phyloP scores from a whole-genome alignment of 2,888 invertebrate species.

The Cremastinae sp. region DNA sequence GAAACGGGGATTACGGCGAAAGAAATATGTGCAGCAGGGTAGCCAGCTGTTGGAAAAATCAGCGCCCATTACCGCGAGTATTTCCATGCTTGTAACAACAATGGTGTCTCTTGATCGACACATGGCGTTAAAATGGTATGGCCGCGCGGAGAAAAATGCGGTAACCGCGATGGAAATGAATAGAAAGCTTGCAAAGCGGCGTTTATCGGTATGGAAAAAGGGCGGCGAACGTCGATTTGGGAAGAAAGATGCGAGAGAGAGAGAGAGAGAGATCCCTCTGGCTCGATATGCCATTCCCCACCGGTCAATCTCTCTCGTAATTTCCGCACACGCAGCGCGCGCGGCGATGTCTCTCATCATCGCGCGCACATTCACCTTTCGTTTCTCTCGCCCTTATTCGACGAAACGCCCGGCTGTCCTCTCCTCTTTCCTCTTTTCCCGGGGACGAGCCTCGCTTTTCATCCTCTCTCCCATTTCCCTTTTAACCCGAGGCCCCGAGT shows the following conservation, averaged over 20 bases:
- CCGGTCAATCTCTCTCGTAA: constrained; percentile 58
- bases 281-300: constrained; percentile 21
- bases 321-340: constrained; percentile 58
- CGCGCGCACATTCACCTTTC: constrained; percentile 63
- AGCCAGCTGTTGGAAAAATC: constrained; percentile 27
- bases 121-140: constrained; percentile 1
- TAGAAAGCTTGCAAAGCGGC: constrained; percentile 24
- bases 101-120: background rate
- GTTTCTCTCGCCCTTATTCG: constrained; percentile 27
- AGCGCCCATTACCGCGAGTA: constrained; percentile 32
- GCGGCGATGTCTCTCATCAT: constrained; percentile 26
- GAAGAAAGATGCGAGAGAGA: constrained; percentile 49
- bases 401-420: constrained; percentile 23
- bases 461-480: constrained; percentile 64
- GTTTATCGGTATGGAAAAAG: constrained; percentile 28
- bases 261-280: constrained; percentile 31
- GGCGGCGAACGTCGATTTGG: constrained; percentile 52
- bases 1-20: background rate
- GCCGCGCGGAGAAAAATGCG: constrained; percentile 9
- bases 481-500: constrained; percentile 65
- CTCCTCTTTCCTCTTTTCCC: constrained; percentile 44
- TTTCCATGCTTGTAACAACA: constrained; percentile 6
- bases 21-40: constrained; percentile 20
- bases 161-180: constrained; percentile 30
- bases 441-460: constrained; percentile 23